phyloP scores from a whole-genome alignment of 1,140 invertebrate genomes.

The Danaus melanippus region DNA sequence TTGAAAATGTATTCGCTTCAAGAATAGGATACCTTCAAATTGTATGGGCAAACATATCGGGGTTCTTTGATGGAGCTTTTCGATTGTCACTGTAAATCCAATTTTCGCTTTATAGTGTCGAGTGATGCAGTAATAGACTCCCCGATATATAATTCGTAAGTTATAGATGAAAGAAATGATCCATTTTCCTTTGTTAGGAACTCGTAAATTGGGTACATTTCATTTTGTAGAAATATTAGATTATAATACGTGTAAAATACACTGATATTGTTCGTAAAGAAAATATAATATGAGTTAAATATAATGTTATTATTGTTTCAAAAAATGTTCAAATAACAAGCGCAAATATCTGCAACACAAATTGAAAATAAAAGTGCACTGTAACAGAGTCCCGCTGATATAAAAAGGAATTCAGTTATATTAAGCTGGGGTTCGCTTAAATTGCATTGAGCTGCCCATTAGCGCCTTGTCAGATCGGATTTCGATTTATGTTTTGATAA shows the following conservation, averaged over 20 bases:
- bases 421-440: constrained; percentile 59
- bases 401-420: constrained; percentile 52
- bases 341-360: constrained; percentile 8
- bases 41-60: constrained; percentile 60
- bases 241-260: too few species aligned
- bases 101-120: constrained; percentile 65
- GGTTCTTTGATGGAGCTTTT: constrained; percentile 61
- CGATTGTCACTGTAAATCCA: constrained; percentile 67
- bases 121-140: constrained; percentile 38
- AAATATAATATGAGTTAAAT: background rate
- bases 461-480: constrained; percentile 72
- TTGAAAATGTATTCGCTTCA: constrained; percentile 16
- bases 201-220: background rate
- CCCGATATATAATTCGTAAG: constrained; percentile 20
- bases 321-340: constrained; percentile 1
- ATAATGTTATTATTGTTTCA: background rate
- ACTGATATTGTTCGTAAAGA: too few species aligned
- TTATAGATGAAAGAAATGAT: constrained; percentile 11
- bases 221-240: too few species aligned
- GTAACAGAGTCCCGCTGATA: constrained; percentile 20
- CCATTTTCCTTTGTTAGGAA: constrained; percentile 17
- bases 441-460: constrained; percentile 71
- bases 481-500: constrained; percentile 70
- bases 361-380: constrained; percentile 24
- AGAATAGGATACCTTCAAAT: constrained; percentile 52